These are phyloP conservation scores for Peucedramus taeniatus DNA, from an alignment of 2,113 vertebrate species.

Conservation along the genomic window DNA sequence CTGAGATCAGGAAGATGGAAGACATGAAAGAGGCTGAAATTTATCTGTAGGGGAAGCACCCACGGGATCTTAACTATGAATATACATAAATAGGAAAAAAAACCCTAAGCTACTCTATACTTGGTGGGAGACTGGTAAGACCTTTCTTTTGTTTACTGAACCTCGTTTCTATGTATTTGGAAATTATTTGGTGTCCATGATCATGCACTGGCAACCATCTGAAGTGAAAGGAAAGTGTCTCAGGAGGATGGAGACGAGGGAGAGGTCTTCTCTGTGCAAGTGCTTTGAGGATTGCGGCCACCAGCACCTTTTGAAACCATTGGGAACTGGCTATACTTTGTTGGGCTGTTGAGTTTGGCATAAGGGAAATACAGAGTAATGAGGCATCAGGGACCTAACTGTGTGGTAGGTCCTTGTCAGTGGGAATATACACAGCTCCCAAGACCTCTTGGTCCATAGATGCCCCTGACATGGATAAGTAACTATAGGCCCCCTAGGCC, in stretches of 20 bases:
- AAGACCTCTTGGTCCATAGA: background rate
- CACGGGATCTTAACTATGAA: background rate
- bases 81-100: background rate
- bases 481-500: background rate
- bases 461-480: background rate
- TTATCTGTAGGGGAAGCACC: background rate
- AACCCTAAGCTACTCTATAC: background rate
- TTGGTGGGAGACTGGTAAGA: background rate
- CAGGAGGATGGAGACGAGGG: background rate
- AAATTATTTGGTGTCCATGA: background rate
- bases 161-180: background rate
- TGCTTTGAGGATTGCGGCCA: background rate
- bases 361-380: background rate
- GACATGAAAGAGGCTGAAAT: background rate
- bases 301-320: background rate
- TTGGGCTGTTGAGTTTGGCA: background rate
- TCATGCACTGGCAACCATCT: background rate
- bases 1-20: background rate
- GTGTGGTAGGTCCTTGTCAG: background rate
- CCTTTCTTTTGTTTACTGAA: background rate
- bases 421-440: background rate
- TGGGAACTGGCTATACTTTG: background rate
- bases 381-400: background rate
- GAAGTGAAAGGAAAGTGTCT: background rate
- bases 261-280: background rate